Conservation (phyloP, 2,113 vertebrate species). For the sheep (Ovis aries) region ARS-UI_Ramb_v3.0 NC_056072.1:10852501-10853000, state of each 20-base stretch:
- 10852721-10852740: background rate
- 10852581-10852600: background rate
- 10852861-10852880: background rate
- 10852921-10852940: background rate
- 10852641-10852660: background rate
- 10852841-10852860: background rate
- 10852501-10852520: background rate
- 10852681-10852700: background rate
- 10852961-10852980: background rate
- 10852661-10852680: background rate
- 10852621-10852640: background rate
- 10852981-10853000: background rate
- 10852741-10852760: background rate
- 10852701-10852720: background rate
- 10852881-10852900: background rate
- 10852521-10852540: background rate
- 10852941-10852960: background rate
- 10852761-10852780: background rate
- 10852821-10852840: background rate
- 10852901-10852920: background rate
- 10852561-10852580: background rate
- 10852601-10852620: background rate
- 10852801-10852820: background rate
- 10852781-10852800: background rate
- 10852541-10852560: background rate